Conservation (phyloP, 2,113 vertebrate species). For the Lycaon pictus region DNA sequence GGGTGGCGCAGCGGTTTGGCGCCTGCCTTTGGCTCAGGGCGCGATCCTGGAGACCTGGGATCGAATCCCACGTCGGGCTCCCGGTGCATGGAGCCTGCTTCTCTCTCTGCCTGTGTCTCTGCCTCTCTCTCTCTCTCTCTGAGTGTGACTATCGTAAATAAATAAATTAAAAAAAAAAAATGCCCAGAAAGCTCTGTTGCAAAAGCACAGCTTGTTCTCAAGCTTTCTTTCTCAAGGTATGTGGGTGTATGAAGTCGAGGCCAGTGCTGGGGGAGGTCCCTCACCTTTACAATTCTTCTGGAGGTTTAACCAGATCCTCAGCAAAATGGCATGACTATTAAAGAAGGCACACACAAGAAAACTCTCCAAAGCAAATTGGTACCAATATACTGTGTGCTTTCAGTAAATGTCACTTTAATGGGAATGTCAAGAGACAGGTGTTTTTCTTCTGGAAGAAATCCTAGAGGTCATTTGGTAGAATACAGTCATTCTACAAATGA, state of each 20-base stretch:
- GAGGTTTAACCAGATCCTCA: background rate
- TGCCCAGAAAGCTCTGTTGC: background rate
- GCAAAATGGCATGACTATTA: background rate
- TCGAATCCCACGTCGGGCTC: too few relatives aligned
- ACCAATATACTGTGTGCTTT: background rate
- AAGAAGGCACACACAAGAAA: background rate
- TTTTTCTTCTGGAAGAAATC: background rate
- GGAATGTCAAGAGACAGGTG: background rate
- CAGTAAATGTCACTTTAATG: background rate
- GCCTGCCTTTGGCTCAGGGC: too few relatives aligned
- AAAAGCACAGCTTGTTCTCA: background rate
- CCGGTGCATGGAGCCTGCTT: too few relatives aligned
- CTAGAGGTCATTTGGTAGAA: background rate
- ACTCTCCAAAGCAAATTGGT: background rate
- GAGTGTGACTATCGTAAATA: too few relatives aligned
- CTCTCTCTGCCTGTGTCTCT: too few relatives aligned
- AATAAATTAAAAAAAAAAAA: too few relatives aligned
- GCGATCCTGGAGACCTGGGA: too few relatives aligned
- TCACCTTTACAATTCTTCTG: background rate
- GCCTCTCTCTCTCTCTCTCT: too few relatives aligned
- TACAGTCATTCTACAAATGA: background rate
- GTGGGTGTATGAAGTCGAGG: background rate
- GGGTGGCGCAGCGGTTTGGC: too few relatives aligned
- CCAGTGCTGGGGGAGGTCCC: background rate
- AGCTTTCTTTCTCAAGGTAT: background rate